Conservation (phyloP, 2,113 vertebrate genomes). For the Toxostoma redivivum region DNA sequence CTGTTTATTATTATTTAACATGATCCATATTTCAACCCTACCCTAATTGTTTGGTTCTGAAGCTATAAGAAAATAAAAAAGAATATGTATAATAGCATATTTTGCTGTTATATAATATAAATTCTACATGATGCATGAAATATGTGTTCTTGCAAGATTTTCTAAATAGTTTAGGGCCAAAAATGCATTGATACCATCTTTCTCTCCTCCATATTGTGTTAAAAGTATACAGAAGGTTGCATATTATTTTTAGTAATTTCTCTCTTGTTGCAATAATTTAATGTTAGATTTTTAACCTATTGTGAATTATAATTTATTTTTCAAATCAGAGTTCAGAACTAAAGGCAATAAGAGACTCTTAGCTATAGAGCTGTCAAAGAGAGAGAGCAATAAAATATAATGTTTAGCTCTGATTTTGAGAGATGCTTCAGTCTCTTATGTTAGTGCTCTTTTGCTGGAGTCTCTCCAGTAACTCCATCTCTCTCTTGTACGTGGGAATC, state of each 20-base stretch:
- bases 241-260: neutral
- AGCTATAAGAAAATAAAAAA: neutral
- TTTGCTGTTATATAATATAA: neutral
- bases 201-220: neutral
- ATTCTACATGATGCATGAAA: neutral
- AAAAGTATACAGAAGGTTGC: neutral
- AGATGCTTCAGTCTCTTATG: neutral
- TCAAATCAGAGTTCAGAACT: neutral
- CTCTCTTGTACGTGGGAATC: neutral
- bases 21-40: neutral
- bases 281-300: neutral
- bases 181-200: neutral
- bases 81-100: neutral
- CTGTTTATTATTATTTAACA: neutral
- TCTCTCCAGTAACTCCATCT: neutral
- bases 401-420: neutral
- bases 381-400: neutral
- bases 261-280: neutral
- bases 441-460: fast-evolving
- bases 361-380: neutral
- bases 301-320: neutral
- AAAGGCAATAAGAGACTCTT: neutral
- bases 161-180: neutral
- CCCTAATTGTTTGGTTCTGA: neutral
- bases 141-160: neutral